Conservation (phyloP, 2,888 invertebrate genomes). For the Limnephilus rhombicus region DNA sequence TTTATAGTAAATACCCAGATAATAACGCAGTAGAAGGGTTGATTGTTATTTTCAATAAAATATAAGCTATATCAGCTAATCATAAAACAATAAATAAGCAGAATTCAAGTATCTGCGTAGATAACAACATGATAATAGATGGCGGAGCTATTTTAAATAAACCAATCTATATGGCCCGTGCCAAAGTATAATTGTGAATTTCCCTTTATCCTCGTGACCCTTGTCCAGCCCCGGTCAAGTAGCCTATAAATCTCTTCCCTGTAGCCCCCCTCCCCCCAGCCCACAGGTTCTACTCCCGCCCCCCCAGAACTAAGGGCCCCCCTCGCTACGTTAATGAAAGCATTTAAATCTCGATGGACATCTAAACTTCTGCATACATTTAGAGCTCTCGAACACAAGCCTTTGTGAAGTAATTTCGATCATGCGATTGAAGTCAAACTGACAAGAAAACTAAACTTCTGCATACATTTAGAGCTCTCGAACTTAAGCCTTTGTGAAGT, state of each 20-base stretch:
- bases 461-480: no score
- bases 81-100: no score
- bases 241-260: constrained; percentile 47
- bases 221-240: constrained; percentile 44
- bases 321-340: constrained; percentile 23
- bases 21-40: no score
- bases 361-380: neutral
- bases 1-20: no score
- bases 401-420: no score
- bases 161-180: constrained; percentile 12
- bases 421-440: no score
- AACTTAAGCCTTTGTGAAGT: no score
- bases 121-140: neutral
- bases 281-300: neutral
- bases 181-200: constrained; percentile 33
- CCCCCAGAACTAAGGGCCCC: neutral
- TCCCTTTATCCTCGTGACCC: constrained; percentile 43
- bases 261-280: neutral
- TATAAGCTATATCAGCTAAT: no score
- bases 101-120: neutral
- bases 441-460: no score
- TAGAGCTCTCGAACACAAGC: neutral
- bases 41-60: no score
- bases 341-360: constrained; percentile 40
- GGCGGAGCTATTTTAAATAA: neutral